Evolutionary conservation across 2,888 invertebrate genomes (phyloP), one percentile per base, ranked within the genome.

Genomic region (Nezara viridula): DNA sequence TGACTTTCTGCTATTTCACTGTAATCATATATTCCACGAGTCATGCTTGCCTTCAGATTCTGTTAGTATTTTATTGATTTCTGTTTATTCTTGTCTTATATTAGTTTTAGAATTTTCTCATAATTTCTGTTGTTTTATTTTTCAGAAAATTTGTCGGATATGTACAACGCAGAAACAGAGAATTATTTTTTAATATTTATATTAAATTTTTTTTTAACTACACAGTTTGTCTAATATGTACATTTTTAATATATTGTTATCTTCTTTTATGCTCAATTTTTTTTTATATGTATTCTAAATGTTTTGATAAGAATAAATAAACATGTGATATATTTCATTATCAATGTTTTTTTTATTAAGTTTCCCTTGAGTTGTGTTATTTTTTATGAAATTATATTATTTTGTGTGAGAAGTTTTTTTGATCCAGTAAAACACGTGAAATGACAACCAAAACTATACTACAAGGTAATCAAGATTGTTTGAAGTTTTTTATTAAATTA

Each of bases 1-100:
- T 85, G 91, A 91, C 81, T 90, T 91, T 44, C 94, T 96, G 91
- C 95, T 97, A 89, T 98, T 98, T 92, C 96, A 96, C 92, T 98
- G 98, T 92, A 95, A 96, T 91, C 98, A 98, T 93, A 95, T 96
- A 16, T 98, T 98, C 93, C 98, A 98, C 92, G 95, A 96, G 92
- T 95, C 95, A 90, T 98, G 98, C 93, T 93, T 98, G 91, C 96
- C 96, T 0, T 94, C 91, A 96, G 92, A 93, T 98, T 91, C 92
- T 90, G 93, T 93, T 91, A 89, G 92, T 91, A 73, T 73, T 73
- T n/a, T n/a, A n/a, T n/a, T 6, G 19, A 49, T 86, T 32, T 49
- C 52, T 24, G 21, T 32, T 47, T 2, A 50, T 86, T 1, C 12
- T 50, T 86, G n/a, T 49, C 21, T 37, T 49, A 5, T 6, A 86